phyloP scores from a whole-genome alignment of 2,888 invertebrate species.

The Camptogramma bilineatum region DNA sequence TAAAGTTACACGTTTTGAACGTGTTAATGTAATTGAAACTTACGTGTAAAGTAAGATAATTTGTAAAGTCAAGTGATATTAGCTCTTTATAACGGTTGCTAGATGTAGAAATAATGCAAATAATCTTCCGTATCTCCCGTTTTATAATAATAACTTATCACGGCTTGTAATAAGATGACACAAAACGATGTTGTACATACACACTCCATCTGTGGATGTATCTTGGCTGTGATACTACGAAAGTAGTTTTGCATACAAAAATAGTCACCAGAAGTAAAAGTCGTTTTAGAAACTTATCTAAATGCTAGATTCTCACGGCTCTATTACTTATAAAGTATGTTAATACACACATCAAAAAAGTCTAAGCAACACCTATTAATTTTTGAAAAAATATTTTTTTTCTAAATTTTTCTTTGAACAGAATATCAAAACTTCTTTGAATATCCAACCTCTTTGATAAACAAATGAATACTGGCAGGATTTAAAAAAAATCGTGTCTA shows the following conservation, averaged over 20 bases:
- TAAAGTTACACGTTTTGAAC: background rate
- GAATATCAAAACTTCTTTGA: too few relatives aligned
- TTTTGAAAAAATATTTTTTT: too few relatives aligned
- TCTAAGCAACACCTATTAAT: too few relatives aligned
- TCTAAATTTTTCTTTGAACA: too few relatives aligned
- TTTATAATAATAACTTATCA: background rate
- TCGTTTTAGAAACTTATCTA: background rate
- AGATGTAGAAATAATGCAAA: slow-evolving; percentile 12
- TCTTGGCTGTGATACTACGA: background rate
- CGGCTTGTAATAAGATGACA: background rate
- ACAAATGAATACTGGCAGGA: too few relatives aligned
- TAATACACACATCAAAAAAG: too few relatives aligned
- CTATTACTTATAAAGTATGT: too few relatives aligned
- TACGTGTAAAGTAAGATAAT: background rate
- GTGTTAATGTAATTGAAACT: background rate
- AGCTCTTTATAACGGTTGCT: slow-evolving; percentile 10
- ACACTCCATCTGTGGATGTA: background rate
- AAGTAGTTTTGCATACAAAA: background rate
- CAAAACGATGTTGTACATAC: too few relatives aligned
- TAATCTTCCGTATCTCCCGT: background rate
- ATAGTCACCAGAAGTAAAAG: background rate
- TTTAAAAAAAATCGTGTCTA: too few relatives aligned
- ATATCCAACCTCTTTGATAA: too few relatives aligned
- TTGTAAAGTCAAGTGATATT: slow-evolving; percentile 23
- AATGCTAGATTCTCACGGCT: background rate